These are phyloP conservation scores for Temnothorax unifasciatus DNA, from an alignment of 2,888 invertebrate genomes.

Conservation along the genomic window DNA sequence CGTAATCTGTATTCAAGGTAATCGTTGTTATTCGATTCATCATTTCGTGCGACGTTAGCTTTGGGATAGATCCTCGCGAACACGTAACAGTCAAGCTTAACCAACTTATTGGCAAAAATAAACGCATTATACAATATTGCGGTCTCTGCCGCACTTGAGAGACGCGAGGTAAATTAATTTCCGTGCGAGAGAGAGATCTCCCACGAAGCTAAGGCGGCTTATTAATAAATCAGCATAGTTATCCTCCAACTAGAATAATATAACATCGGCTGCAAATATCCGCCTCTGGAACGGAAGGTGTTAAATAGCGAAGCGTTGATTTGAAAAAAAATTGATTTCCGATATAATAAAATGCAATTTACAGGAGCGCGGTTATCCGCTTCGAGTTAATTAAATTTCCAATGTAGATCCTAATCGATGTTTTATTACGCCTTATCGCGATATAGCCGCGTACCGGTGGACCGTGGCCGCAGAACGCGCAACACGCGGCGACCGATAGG, in stretches of 20 bases:
- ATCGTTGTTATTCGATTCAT: slow-evolving; percentile 20
- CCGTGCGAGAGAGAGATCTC: neutral
- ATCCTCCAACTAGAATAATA: slow-evolving; percentile 25
- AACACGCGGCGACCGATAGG: neutral
- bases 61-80: neutral
- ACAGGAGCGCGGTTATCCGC: slow-evolving; percentile 15
- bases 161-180: slow-evolving; percentile 42
- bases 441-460: neutral
- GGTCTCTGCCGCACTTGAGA: neutral
- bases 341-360: slow-evolving; percentile 53
- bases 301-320: slow-evolving; percentile 25
- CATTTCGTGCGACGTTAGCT: slow-evolving; percentile 11
- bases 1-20: slow-evolving; percentile 64
- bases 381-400: slow-evolving; percentile 47
- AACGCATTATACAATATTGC: neutral
- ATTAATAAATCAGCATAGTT: slow-evolving; percentile 35
- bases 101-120: slow-evolving; percentile 11
- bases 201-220: slow-evolving; percentile 15
- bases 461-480: slow-evolving; percentile 19
- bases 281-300: slow-evolving; percentile 26
- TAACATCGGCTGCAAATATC: slow-evolving; percentile 28
- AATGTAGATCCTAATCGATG: slow-evolving; percentile 46
- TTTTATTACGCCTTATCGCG: slow-evolving; percentile 49
- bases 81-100: slow-evolving; percentile 13
- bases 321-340: slow-evolving; percentile 52